A percentile compares a stretch with the other conserved stretches of the same genome.
Conservation (phyloP, 2,113 vertebrate species). For the Amazona guildingii region DNA sequence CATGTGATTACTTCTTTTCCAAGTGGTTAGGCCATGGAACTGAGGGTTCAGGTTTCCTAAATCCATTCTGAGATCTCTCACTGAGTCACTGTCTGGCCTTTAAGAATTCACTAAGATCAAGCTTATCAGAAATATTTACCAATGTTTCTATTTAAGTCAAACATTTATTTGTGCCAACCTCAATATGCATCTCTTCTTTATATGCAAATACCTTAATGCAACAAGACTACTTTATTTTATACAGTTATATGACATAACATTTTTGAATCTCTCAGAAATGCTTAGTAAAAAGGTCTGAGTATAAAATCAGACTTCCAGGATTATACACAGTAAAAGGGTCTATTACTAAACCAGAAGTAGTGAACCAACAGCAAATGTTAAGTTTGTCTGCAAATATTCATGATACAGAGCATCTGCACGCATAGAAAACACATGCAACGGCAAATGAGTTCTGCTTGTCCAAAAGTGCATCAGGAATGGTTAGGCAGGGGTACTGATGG, state of each 20-base stretch:
- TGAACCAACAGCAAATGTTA: neutral
- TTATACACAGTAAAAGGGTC: neutral
- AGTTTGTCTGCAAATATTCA: neutral
- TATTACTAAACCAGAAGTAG: neutral
- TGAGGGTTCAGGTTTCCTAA: neutral
- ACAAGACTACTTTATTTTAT: neutral
- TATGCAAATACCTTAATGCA: neutral
- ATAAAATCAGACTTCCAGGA: neutral
- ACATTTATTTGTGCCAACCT: neutral
- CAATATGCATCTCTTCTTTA: neutral
- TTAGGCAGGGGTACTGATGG: fast-evolving
- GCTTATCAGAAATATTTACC: neutral
- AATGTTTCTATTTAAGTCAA: neutral
- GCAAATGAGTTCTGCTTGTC: neutral
- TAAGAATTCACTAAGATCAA: neutral
- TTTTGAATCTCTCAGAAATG: neutral
- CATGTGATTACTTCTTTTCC: neutral
- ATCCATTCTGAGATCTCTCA: neutral
- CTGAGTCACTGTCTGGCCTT: neutral
- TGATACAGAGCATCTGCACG: neutral
- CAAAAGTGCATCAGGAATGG: neutral
- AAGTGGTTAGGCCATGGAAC: neutral
- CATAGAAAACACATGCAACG: neutral
- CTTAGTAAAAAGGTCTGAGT: neutral
- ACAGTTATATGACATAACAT: neutral